These are phyloP conservation scores for Eristalis pertinax DNA, from an alignment of 2,888 invertebrate genomes.

Conservation along the genomic window DNA sequence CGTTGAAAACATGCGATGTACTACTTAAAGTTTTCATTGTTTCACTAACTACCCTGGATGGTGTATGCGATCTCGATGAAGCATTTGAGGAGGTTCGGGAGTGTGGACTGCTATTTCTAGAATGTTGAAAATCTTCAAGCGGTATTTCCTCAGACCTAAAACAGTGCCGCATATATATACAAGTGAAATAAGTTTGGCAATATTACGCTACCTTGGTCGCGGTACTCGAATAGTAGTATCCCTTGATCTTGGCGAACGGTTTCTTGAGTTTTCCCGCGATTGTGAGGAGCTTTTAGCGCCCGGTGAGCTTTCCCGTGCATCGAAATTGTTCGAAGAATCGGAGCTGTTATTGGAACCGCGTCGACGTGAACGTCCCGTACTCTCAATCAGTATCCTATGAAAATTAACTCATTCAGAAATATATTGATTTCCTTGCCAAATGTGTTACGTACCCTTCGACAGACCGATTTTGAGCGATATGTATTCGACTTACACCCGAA, in stretches of 20 bases:
- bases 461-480: slow-evolving; percentile 79
- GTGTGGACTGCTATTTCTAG: slow-evolving; percentile 82
- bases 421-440: background rate
- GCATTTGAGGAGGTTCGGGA: slow-evolving; percentile 76
- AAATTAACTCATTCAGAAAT: background rate
- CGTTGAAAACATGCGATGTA: slow-evolving; percentile 73
- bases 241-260: slow-evolving; percentile 83
- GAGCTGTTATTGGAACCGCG: slow-evolving; percentile 82
- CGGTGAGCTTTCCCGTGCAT: slow-evolving; percentile 80
- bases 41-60: slow-evolving; percentile 77
- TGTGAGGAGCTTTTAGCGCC: slow-evolving; percentile 81
- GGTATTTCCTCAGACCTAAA: slow-evolving; percentile 89
- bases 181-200: background rate
- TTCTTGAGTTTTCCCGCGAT: slow-evolving; percentile 79
- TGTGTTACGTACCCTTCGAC: slow-evolving; percentile 78
- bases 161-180: background rate
- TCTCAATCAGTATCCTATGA: slow-evolving; percentile 77
- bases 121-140: slow-evolving; percentile 88
- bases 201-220: slow-evolving; percentile 83
- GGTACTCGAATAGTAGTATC: slow-evolving; percentile 89
- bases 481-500: slow-evolving; percentile 79
- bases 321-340: slow-evolving; percentile 78
- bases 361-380: slow-evolving; percentile 78
- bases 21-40: slow-evolving; percentile 75
- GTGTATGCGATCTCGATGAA: slow-evolving; percentile 82